Evolutionary conservation across 2,888 invertebrate genomes (phyloP), one percentile per base, ranked within the genome.

Genomic region (Maniola hyperantus): DNA sequence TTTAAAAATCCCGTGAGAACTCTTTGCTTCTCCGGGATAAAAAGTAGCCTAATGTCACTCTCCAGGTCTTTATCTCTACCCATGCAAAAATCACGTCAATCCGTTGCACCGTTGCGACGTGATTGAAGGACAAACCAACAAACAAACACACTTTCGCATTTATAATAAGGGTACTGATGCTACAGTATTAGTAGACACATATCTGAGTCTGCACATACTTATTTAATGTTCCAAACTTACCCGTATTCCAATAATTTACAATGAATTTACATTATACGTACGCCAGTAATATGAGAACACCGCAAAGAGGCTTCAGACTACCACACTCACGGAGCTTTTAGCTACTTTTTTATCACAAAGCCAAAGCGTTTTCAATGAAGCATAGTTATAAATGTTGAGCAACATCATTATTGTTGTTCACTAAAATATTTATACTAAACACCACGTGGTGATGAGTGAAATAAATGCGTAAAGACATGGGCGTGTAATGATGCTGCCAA

Each of bases 401-500:
- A 51, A 33, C 33, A 4, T 26, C 26, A 54, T 36, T 54, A 36
- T 10, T 36, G 34, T 34, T 15, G 34, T 34, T 48, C 54, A 34
- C 54, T 15, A 20, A 57, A 13, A 57, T 39, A 42, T 57, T 39
- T 42, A 0, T 15, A 60, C 26, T 33, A 33, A 6, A 20, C 42
- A 42, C 58, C 57, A 62, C 48, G 66, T 66, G 69, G 59, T 42
- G 58, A 6, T 39, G 20, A 63, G 44, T 1, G n/a, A 62, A 58
- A 26, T 48, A 64, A 36, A 42, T 42, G 58, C 53, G 48, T 70
- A 65, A 67, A 64, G 63, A 67, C 6, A 67, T 63, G 67, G 69
- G 69, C 69, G 69, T 69, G 64, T 66, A 61, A 64, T 67, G 69
- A 67, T 67, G 65, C 59, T 70, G 58, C 65, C 69, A 70, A 70